phyloP scores from a whole-genome alignment of 2,797 vertebrate species.

The Liparis tanakae region DNA sequence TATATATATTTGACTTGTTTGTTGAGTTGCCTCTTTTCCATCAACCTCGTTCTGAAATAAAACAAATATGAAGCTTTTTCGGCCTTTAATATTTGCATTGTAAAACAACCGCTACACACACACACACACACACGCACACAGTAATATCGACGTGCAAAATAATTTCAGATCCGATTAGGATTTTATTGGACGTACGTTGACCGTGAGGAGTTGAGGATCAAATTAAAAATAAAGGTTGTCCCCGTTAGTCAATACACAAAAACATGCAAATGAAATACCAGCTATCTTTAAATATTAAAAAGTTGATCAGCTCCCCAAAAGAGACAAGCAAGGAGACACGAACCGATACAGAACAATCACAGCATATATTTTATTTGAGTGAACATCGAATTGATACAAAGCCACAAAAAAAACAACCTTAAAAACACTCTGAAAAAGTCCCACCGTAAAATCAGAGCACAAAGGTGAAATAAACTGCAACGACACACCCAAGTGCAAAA shows the following conservation, averaged over 20 bases:
- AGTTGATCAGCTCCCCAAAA: background rate
- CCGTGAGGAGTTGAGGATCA: too few relatives aligned
- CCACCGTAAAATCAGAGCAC: slow-evolving; percentile 33
- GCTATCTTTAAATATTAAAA: background rate
- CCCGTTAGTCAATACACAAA: background rate
- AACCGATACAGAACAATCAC: slow-evolving; percentile 31
- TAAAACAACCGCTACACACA: too few relatives aligned
- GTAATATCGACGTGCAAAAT: too few relatives aligned
- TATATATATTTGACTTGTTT: too few relatives aligned
- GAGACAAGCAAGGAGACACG: background rate
- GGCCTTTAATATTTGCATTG: too few relatives aligned
- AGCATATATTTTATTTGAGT: slow-evolving; percentile 66
- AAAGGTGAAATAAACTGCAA: slow-evolving; percentile 43
- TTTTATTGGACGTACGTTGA: too few relatives aligned
- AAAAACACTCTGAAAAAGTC: slow-evolving; percentile 23
- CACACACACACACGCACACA: too few relatives aligned
- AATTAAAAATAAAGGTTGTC: too few relatives aligned
- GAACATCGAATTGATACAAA: slow-evolving; percentile 75
- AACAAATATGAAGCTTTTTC: too few relatives aligned
- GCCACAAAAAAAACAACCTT: slow-evolving; percentile 40
- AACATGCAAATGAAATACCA: background rate
- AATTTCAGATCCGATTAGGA: too few relatives aligned
- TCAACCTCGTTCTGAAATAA: too few relatives aligned
- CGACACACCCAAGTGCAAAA: slow-evolving; percentile 57
- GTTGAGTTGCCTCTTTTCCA: too few relatives aligned